Conservation (phyloP, 2,113 vertebrate species). For the Rhinolophus ferrumequinum region DNA sequence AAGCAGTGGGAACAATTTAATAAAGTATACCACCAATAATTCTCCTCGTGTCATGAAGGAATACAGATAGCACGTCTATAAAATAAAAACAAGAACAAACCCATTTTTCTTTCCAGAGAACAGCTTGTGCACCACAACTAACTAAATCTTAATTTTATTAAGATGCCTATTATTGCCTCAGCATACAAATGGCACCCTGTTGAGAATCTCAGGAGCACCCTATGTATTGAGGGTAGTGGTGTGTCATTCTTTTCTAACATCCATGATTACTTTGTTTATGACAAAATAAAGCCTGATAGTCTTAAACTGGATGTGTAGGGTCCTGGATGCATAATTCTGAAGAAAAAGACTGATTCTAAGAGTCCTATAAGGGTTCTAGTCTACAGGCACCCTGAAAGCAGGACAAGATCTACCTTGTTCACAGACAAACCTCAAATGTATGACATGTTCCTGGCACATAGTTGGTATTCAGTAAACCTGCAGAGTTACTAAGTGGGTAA, state of each 20-base stretch:
- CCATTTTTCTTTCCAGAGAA: not conserved
- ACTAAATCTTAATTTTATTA: constrained; percentile 44
- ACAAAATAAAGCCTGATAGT: not conserved
- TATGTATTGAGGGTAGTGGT: not conserved
- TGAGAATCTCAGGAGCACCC: not conserved
- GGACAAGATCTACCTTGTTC: not conserved
- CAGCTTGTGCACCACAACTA: constrained; percentile 1
- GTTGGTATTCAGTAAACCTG: not conserved
- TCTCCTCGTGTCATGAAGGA: not conserved
- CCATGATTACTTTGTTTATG: not conserved
- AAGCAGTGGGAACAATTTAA: not conserved
- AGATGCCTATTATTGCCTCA: constrained; percentile 20
- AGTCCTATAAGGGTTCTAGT: not conserved
- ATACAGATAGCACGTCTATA: not conserved
- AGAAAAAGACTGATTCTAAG: not conserved
- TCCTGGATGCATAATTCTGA: not conserved
- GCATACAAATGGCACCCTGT: not conserved
- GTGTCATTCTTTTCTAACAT: not conserved
- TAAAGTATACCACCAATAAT: not conserved
- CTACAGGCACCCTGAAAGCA: not conserved
- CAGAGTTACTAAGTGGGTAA: not conserved
- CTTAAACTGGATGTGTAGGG: not conserved
- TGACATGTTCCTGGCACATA: not conserved
- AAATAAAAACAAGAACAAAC: constrained; percentile 1
- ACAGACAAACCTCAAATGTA: not conserved